These are phyloP conservation scores for Oegoconia quadripuncta DNA, from an alignment of 2,888 invertebrate genomes.

Conservation along the genomic window DNA sequence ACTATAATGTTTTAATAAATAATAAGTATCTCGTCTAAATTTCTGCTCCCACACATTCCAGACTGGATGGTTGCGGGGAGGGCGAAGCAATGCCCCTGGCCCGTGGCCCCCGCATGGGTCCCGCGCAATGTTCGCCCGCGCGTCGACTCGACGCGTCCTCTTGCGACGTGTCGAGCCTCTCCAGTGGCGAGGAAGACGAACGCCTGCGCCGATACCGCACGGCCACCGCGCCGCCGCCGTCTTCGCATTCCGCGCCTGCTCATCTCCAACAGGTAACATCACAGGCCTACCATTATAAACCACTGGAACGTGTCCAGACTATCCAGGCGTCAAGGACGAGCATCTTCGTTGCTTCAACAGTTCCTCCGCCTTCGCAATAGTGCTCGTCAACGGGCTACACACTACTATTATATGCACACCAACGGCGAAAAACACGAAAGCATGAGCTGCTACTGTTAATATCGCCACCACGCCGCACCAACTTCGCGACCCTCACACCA, in stretches of 20 bases:
- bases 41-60: slow-evolving; percentile 20
- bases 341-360: too few species aligned
- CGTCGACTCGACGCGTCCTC: slow-evolving; percentile 70
- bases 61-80: slow-evolving; percentile 69
- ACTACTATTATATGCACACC: too few species aligned
- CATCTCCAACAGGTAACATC: slow-evolving; percentile 34
- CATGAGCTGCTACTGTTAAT: too few species aligned
- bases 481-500: too few species aligned
- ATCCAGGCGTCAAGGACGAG: too few species aligned
- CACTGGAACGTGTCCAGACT: too few species aligned
- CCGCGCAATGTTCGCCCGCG: slow-evolving; percentile 71
- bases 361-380: too few species aligned
- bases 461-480: too few species aligned
- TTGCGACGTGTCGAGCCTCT: slow-evolving; percentile 71
- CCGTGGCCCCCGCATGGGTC: slow-evolving; percentile 50
- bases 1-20: too few species aligned
- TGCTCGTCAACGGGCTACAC: too few species aligned
- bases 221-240: slow-evolving; percentile 32
- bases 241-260: slow-evolving; percentile 9
- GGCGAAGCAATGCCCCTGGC: slow-evolving; percentile 74
- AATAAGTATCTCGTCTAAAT: background rate
- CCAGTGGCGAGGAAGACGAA: slow-evolving; percentile 76
- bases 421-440: too few species aligned
- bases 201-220: slow-evolving; percentile 69
- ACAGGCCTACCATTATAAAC: slow-evolving; percentile 1